Evolutionary conservation across 2,113 vertebrate species (phyloP).

Genomic region (Cranoglanis bouderius): DNA sequence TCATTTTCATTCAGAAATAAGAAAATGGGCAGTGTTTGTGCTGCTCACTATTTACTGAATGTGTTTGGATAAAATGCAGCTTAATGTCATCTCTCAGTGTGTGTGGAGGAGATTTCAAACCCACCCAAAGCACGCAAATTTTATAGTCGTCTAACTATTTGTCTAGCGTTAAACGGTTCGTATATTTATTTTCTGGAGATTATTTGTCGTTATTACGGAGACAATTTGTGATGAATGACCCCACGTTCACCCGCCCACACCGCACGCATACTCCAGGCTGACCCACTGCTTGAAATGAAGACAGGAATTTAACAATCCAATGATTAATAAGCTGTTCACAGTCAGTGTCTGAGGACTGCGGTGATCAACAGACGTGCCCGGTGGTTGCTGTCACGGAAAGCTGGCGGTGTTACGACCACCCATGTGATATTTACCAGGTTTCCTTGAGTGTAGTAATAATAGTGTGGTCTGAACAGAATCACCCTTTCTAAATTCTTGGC

Average conservation of each 20-base stretch:
- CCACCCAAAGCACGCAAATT: no score
- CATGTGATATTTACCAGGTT: conserved; percentile 17
- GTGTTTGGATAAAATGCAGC: no score
- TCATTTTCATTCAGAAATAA: no score
- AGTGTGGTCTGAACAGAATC: background rate
- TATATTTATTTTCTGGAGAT: background rate
- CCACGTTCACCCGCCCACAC: background rate
- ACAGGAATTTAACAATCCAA: background rate
- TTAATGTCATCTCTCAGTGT: no score
- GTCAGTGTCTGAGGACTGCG: background rate
- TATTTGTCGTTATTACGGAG: background rate
- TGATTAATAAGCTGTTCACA: conserved; percentile 22
- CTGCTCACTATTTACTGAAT: no score
- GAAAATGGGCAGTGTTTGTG: no score
- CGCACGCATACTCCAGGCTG: no score
- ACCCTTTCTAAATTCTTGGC: background rate
- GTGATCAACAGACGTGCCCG: conserved; percentile 8
- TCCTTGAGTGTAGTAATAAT: background rate
- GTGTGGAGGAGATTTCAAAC: no score
- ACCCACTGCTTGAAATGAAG: background rate
- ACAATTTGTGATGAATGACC: background rate
- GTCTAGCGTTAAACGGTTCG: background rate
- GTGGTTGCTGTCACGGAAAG: background rate
- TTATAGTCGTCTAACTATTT: background rate
- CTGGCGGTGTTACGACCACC: background rate